These are phyloP conservation scores for Prinia subflava DNA, from an alignment of 2,113 vertebrate species.

Conservation along the genomic window DNA sequence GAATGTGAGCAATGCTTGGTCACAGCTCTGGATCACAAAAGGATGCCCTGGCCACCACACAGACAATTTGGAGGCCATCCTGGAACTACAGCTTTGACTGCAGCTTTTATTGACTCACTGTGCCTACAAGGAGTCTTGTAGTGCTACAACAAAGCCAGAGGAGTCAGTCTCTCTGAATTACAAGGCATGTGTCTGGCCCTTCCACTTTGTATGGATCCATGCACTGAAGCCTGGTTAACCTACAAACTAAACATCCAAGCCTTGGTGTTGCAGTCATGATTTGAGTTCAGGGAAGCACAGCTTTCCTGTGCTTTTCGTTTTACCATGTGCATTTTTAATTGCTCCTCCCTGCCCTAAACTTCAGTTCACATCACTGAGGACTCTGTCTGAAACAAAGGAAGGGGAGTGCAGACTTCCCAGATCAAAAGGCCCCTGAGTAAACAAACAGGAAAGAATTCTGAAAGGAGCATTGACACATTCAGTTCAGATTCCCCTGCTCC, in stretches of 20 bases:
- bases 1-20: background rate
- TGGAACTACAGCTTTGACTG: background rate
- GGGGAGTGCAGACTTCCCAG: background rate
- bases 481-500: background rate
- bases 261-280: background rate
- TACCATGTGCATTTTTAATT: background rate
- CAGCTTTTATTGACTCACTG: background rate
- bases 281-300: background rate
- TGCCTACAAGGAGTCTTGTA: background rate
- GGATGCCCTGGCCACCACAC: background rate
- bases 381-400: constrained; percentile 38
- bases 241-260: background rate
- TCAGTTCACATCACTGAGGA: constrained; percentile 31
- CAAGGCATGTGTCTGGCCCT: background rate
- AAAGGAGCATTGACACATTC: background rate
- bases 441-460: constrained; percentile 24
- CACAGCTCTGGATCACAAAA: background rate
- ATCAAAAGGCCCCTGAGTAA: constrained; percentile 27
- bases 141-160: background rate
- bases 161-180: background rate
- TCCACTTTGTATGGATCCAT: background rate
- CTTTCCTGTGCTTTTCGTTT: background rate
- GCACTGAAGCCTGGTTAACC: background rate
- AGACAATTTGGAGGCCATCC: background rate
- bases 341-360: background rate